phyloP scores from a whole-genome alignment of 2,797 vertebrate species.

The Apogon hyalosoma region DNA sequence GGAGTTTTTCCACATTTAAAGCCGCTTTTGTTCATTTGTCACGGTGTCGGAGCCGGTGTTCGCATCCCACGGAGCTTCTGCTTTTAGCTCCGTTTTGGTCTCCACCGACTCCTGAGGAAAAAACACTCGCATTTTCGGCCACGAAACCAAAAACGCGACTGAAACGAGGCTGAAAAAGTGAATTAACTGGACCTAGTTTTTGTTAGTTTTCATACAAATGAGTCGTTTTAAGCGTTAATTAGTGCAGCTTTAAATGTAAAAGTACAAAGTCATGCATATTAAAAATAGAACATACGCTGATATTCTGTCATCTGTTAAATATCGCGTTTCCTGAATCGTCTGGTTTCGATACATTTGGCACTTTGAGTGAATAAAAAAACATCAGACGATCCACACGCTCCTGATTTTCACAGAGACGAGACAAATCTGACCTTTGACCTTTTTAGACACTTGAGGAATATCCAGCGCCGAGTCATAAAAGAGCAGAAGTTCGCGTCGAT shows the following conservation, averaged over 20 bases:
- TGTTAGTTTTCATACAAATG: neutral
- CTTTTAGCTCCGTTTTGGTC: conserved; percentile 14
- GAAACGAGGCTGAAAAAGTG: neutral
- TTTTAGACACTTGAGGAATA: no score
- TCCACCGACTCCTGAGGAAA: neutral
- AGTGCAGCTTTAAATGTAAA: conserved; percentile 50
- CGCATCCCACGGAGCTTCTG: neutral
- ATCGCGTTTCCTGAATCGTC: conserved; percentile 18
- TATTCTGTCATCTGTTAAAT: conserved; percentile 1
- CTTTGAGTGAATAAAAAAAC: conserved; percentile 41
- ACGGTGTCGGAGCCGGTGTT: neutral
- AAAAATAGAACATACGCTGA: conserved; percentile 14
- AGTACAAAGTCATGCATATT: conserved; percentile 14
- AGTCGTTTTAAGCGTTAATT: neutral
- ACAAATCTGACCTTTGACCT: neutral
- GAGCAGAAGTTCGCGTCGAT: no score
- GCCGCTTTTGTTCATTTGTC: conserved; percentile 16
- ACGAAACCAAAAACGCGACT: neutral
- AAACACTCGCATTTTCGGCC: neutral
- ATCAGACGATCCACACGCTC: neutral
- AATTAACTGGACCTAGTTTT: no score
- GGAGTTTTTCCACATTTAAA: conserved; percentile 25
- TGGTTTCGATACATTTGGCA: conserved; percentile 48
- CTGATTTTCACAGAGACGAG: neutral
- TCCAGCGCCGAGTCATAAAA: no score